Evolutionary conservation across 2,888 invertebrate genomes (phyloP).

Genomic region (Drosophila sordidula): DNA sequence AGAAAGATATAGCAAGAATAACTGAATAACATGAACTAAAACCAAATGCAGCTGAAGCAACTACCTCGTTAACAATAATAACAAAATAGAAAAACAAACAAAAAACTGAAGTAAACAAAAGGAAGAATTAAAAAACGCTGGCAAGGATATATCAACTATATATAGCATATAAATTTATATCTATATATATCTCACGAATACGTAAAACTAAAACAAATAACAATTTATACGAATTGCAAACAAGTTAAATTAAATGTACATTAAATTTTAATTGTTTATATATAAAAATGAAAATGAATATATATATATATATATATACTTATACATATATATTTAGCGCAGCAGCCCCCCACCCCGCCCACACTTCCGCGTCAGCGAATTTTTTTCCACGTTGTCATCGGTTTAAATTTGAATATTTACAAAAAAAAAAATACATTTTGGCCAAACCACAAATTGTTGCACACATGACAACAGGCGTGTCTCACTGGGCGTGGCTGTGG

Average conservation of each 20-base stretch:
- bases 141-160: conserved; percentile 33
- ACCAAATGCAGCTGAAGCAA: conserved; percentile 59
- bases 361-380: conserved; percentile 24
- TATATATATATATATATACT: conserved; percentile 35
- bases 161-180: conserved; percentile 4
- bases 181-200: conserved; percentile 45
- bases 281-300: conserved; percentile 36
- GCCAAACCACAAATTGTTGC: conserved; percentile 73
- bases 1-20: conserved; percentile 12
- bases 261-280: conserved; percentile 79
- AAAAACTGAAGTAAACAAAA: not conserved
- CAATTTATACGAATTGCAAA: conserved; percentile 54
- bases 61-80: conserved; percentile 75
- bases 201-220: conserved; percentile 66
- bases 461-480: conserved; percentile 68
- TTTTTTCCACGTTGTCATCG: conserved; percentile 60
- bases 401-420: conserved; percentile 73
- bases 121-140: not conserved
- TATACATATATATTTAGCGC: conserved; percentile 43
- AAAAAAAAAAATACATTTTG: conserved; percentile 54
- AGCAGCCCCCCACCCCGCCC: conserved; percentile 26
- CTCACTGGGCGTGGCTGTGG: conserved; percentile 44
- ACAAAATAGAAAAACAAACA: conserved; percentile 22
- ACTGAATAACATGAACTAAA: conserved; percentile 16
- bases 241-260: conserved; percentile 71